phyloP scores from a whole-genome alignment of 2,888 invertebrate species.

The Isoperla grammatica region DNA sequence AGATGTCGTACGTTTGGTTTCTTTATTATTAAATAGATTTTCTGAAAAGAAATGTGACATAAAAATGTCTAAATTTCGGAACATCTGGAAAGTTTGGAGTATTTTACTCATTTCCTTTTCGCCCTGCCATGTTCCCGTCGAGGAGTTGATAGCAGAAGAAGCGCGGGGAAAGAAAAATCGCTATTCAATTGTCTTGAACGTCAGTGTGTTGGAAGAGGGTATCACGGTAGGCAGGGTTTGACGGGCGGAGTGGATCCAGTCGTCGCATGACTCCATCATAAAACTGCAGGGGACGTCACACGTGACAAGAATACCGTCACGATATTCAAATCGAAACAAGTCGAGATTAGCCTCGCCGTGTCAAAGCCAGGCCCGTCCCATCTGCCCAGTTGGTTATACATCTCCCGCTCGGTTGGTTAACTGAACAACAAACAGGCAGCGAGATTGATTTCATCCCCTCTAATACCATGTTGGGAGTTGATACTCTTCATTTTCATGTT shows the following conservation, averaged over 20 bases:
- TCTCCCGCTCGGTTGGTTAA: no score
- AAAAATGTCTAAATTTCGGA: slow-evolving; percentile 11
- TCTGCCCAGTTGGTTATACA: no score
- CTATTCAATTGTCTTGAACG: slow-evolving; percentile 24
- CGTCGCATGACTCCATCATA: no score
- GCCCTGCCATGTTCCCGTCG: slow-evolving; percentile 19
- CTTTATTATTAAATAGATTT: slow-evolving; percentile 16
- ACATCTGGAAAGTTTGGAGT: slow-evolving; percentile 22
- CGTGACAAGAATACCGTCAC: no score
- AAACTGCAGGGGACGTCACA: no score
- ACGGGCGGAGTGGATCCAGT: background rate
- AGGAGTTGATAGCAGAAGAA: slow-evolving; percentile 18
- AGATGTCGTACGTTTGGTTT: background rate
- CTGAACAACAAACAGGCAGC: no score
- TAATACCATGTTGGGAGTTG: no score
- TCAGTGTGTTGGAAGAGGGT: slow-evolving; percentile 21
- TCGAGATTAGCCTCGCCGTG: no score
- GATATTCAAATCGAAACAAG: no score
- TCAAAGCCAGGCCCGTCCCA: no score
- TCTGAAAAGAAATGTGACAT: slow-evolving; percentile 15
- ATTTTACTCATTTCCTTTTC: slow-evolving; percentile 21
- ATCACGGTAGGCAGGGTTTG: background rate
- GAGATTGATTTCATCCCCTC: no score
- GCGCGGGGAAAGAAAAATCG: slow-evolving; percentile 20
- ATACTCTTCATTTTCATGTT: no score